Base-by-base conservation (phyloP, 2,888 invertebrate species). In the Vanessa cardui region DNA sequence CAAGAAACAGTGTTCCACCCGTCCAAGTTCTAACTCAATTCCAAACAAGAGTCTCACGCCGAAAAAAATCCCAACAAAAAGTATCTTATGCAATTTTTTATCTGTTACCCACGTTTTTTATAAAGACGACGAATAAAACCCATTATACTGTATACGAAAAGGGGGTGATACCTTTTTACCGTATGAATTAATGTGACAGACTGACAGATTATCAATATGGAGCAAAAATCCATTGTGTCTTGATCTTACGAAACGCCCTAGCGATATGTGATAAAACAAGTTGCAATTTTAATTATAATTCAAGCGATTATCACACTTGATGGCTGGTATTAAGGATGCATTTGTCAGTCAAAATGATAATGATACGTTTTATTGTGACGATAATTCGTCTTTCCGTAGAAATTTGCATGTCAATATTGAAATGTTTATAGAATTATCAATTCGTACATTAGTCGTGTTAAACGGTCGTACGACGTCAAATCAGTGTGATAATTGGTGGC, bases 41-140 rank as follows among this genome's bases (percentile, higher is more conserved):
- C 58, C 56, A 64, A 69, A 69, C 67, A 61, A 72, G 68, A 47
- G 26, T 64, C 59, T 70, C 69, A 66, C 65, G 59, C 33, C 20
- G 21, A 12, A 47, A 46, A 45, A 66, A 56, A 21, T 12, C 58
- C 59, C 39, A 46, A 26, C 26, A 26, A 26, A 70, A 67, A 62
- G 63, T 59, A 62, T 58, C 58, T 39, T 45, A 15, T 54, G 21
- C 45, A 70, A 76, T 72, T 64, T 68, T 70, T 79, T 77, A 70
- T 66, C 26, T 68, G 73, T 79, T 86, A 89, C 89, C 89, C 90
- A 90, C 89, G 88, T 85, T 89, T 88, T 89, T 88, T 85, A 77
- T 79, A 73, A 76, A 74, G 75, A 78, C 81, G 78, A 79, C 4
- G 49, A 16, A 31, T 76, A 78, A 79, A 76, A 72, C 77, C 77